Percentiles rank a stretch among this genome's conserved stretches.
phyloP scores from a whole-genome alignment of 2,888 invertebrate species.

The Cheilosia grossa region DNA sequence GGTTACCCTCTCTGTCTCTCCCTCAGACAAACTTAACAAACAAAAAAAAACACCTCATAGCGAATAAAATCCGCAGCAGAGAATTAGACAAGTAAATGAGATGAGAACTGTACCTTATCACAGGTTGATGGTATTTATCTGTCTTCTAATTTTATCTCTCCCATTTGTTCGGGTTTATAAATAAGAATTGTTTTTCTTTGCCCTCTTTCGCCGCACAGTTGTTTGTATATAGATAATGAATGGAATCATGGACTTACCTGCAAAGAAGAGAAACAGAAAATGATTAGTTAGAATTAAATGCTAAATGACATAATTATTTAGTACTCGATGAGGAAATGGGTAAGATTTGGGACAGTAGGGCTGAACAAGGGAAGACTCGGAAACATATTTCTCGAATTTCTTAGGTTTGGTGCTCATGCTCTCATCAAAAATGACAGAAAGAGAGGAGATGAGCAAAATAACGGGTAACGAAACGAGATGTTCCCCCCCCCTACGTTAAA shows the following conservation, averaged over 20 bases:
- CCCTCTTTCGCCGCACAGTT: constrained; percentile 33
- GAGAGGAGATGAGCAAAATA: too few relatives aligned
- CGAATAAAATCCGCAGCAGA: neutral
- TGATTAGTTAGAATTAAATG: constrained; percentile 15
- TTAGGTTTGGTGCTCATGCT: too few relatives aligned
- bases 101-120: constrained; percentile 40
- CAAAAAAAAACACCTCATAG: too few relatives aligned
- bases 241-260: constrained; percentile 60
- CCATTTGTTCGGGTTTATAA: constrained; percentile 52
- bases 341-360: neutral
- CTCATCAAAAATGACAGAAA: too few relatives aligned
- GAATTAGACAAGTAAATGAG: constrained; percentile 29
- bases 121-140: constrained; percentile 51
- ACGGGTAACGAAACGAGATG: too few relatives aligned
- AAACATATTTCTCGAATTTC: too few relatives aligned
- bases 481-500: too few relatives aligned
- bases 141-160: constrained; percentile 60
- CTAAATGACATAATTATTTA: constrained; percentile 14
- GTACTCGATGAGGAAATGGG: neutral
- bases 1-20: neutral
- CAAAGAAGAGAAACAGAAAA: constrained; percentile 35
- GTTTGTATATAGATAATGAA: constrained; percentile 26
- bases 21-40: constrained; percentile 5
- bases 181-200: constrained; percentile 19
- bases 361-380: neutral